A percentile compares a stretch with the other conserved stretches of the same genome.
phyloP scores from a whole-genome alignment of 2,113 vertebrate species.

The Dasyurus viverrinus region DNA sequence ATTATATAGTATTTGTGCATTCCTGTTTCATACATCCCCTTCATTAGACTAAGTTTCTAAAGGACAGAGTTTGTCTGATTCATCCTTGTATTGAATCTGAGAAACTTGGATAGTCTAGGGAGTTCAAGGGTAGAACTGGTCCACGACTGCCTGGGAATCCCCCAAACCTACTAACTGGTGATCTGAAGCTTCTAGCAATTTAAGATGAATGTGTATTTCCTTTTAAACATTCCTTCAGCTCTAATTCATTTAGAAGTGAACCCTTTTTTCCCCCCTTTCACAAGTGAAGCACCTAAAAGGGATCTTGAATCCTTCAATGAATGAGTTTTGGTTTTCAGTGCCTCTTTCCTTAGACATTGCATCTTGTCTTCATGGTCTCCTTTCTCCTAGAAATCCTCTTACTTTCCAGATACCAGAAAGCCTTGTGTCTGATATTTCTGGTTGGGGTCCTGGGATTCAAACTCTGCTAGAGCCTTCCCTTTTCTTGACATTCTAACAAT shows the following conservation, averaged over 20 bases:
- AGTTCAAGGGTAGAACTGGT: not conserved
- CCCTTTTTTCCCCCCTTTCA: not conserved
- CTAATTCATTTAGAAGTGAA: not conserved
- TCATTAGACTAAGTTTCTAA: not conserved
- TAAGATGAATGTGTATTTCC: not conserved
- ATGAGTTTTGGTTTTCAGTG: not conserved
- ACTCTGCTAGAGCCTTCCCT: not conserved
- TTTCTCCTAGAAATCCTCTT: not conserved
- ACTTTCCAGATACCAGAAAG: not conserved
- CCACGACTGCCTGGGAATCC: not conserved
- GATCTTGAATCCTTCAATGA: not conserved
- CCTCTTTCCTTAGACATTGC: not conserved
- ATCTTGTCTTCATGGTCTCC: not conserved
- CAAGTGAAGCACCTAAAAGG: not conserved
- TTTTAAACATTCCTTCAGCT: not conserved
- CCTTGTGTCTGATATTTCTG: not conserved
- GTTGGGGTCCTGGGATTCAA: not conserved
- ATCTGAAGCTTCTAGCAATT: not conserved
- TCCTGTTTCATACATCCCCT: not conserved
- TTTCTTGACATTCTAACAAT: not conserved
- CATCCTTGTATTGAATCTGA: not conserved
- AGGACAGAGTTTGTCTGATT: not conserved
- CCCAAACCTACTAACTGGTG: not conserved
- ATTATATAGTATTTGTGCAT: not conserved
- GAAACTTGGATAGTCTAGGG: too few relatives aligned